phyloP scores from a whole-genome alignment of 23 tunicate species.

The Styela clava region DNA sequence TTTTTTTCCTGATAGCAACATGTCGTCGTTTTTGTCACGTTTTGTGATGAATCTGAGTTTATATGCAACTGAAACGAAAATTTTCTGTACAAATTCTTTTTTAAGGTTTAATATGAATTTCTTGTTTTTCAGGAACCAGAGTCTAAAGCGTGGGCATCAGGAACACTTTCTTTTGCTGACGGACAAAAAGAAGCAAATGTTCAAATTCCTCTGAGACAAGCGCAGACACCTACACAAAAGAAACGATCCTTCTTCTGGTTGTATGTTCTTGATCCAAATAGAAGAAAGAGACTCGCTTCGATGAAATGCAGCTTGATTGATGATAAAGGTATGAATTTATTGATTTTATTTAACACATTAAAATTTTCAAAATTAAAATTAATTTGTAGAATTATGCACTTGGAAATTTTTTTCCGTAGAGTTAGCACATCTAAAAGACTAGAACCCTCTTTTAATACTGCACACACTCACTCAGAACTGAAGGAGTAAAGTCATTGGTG shows the following conservation, averaged over 20 bases:
- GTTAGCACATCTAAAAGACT: not conserved
- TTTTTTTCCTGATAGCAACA: too few relatives aligned
- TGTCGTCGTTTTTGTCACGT: too few relatives aligned
- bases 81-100: too few relatives aligned
- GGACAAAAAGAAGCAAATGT: constrained; percentile 81
- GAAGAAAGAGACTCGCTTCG: constrained; percentile 59
- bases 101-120: too few relatives aligned
- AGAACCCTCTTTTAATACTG: not conserved
- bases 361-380: not conserved
- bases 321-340: constrained; percentile 51
- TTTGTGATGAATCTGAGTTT: too few relatives aligned
- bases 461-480: constrained; percentile 12
- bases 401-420: not conserved
- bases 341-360: not conserved
- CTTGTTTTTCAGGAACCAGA: constrained; percentile 4
- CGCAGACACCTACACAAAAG: constrained; percentile 38
- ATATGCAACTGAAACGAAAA: too few relatives aligned
- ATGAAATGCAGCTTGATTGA: constrained; percentile 76
- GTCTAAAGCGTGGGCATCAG: constrained; percentile 63
- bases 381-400: not conserved
- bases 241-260: constrained; percentile 91
- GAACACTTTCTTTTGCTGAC: constrained; percentile 75
- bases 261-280: constrained; percentile 82
- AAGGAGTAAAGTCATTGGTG: too few relatives aligned
- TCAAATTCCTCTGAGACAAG: constrained; percentile 82